Evolutionary conservation across 2,113 vertebrate species (phyloP).

Genomic region (Dasyprocta punctata): DNA sequence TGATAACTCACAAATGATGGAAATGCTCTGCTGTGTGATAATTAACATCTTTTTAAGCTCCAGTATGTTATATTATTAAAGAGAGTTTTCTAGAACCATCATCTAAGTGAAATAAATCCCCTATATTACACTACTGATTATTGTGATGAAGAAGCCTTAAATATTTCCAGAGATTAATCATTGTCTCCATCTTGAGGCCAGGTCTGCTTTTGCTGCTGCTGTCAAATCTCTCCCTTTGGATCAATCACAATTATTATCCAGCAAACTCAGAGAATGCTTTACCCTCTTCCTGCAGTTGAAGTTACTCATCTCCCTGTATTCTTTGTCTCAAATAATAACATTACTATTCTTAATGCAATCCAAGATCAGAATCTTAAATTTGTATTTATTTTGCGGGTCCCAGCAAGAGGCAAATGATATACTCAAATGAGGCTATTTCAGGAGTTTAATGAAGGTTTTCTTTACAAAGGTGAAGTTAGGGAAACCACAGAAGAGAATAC

Average conservation of each 20-base stretch:
- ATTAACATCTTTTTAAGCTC: neutral
- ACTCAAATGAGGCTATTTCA: conserved; percentile 2
- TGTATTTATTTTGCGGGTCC: neutral
- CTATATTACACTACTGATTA: neutral
- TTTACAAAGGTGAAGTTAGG: neutral
- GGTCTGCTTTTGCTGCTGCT: neutral
- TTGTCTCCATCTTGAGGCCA: neutral
- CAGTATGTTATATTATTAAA: neutral
- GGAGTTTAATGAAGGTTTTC: neutral
- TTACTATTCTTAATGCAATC: neutral
- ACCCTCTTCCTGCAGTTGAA: neutral
- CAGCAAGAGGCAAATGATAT: neutral
- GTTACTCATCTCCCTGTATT: neutral
- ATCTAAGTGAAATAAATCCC: conserved; percentile 34
- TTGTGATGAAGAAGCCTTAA: neutral
- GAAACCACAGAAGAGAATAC: neutral
- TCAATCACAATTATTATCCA: neutral
- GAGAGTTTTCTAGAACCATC: neutral
- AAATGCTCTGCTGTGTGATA: neutral
- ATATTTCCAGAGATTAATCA: neutral
- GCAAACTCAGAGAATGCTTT: neutral
- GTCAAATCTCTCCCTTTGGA: neutral
- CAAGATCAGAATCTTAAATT: conserved; percentile 17
- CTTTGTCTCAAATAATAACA: neutral
- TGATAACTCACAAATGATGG: too few species aligned